Conservation (phyloP, 2,888 invertebrate species). For the Eupithecia tripunctaria region DNA sequence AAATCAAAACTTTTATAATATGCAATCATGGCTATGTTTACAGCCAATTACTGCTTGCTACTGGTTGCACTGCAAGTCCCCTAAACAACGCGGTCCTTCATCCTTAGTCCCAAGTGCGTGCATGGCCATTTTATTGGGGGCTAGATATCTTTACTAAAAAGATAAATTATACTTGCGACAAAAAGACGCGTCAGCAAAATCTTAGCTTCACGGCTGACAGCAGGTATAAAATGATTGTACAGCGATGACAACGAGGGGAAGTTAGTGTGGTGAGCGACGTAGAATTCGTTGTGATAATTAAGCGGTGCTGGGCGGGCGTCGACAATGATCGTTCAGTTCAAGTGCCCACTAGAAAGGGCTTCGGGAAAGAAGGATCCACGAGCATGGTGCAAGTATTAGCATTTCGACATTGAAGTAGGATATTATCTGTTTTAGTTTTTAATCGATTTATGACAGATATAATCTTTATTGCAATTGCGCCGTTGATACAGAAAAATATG, state of each 20-base stretch:
- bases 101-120: background rate
- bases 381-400: slow-evolving; percentile 48
- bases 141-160: background rate
- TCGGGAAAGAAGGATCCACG: slow-evolving; percentile 47
- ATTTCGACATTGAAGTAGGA: background rate
- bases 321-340: slow-evolving; percentile 72
- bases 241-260: slow-evolving; percentile 50
- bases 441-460: too few relatives aligned
- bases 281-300: slow-evolving; percentile 67
- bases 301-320: slow-evolving; percentile 57
- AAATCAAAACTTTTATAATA: background rate
- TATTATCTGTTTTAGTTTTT: background rate
- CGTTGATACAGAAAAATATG: background rate
- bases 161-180: slow-evolving; percentile 9
- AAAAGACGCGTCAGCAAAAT: slow-evolving; percentile 14
- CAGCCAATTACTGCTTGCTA: too few relatives aligned
- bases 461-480: background rate
- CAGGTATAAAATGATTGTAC: slow-evolving; percentile 53
- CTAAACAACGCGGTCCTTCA: background rate
- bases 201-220: slow-evolving; percentile 45
- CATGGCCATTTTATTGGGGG: background rate
- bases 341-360: slow-evolving; percentile 65
- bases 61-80: background rate
- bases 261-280: slow-evolving; percentile 54
- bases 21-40: background rate